Base-by-base conservation (phyloP, 2,888 invertebrate genomes). In the Drosophila tanythrix region DNA sequence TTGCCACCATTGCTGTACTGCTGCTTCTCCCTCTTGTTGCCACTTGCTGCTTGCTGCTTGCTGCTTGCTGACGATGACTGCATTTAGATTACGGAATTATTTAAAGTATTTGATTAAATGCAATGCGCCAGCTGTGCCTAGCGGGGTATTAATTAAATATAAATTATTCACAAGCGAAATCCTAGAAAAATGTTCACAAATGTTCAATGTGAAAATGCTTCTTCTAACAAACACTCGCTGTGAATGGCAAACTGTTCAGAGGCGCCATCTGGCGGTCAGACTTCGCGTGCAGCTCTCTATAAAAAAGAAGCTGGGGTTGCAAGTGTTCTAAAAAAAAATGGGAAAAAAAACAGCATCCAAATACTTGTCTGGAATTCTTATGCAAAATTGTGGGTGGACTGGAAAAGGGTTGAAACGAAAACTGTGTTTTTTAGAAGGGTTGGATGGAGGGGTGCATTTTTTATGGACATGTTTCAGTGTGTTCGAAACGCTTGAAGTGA, bases 11-110 rank as follows among this genome's bases (percentile, higher is more conserved):
- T 65, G 70, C 70, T 60, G 51, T 57, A 70, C 62, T 51, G 48
- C 59, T 50, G 36, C 59, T 38, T 21, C 21, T 46, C 33, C 52
- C n/a, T 36, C 52, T 38, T 64, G 66, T 27, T 46, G 56, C 53
- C 13, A 21, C 15, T 33, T 33, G 29, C 29, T 7, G 7, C 36
- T 43, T 58, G 18, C 21, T 25, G 59, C 60, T 29, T 7, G 31
- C 15, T 64, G 51, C 25, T 33, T 51, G 72, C 65, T 73, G 90
- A 83, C 83, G 84, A 79, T 73, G 79, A 83, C 83, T 92, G 92
- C 92, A 92, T 92, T 91, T 91, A 92, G 92, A 92, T 92, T 92
- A 91, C 91, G 79, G 92, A 92, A 92, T 92, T 92, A 92, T 91
- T 92, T 92, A 91, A 92, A 92, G 90, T 92, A 92, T 92, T 88